Evolutionary conservation across 2,113 vertebrate species (phyloP), one percentile per base, ranked within the genome.

Genomic region (Chloropsis cyanopogon): DNA sequence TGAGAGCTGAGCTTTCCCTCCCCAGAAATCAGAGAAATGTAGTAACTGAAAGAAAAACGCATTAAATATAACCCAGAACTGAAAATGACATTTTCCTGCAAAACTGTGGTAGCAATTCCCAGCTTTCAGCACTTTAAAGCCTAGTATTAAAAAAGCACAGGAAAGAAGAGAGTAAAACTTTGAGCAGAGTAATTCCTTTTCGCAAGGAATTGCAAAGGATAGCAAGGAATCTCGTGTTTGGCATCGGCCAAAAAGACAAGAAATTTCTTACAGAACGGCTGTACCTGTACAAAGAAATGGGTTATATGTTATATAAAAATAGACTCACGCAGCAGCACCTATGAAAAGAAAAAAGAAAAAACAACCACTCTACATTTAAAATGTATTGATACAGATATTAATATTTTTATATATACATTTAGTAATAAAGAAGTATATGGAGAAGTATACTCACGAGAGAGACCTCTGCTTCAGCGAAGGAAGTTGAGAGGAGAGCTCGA

Each of bases 231-330:
- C 52, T 31, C 39, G 7, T 14, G 3, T 23, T 56, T 35, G 41
- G 0, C 0, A 8, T 54, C 14, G 21, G 4, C 54, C 60, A 44
- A 14, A 37, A 68, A 75, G 49, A 7, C 16, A 24, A 66, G 5
- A 79, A 69, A 23, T 19, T 33, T 16, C 33, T 37, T 42, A 21
- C 10, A 29, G 21, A 22, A 39, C 1, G 2, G 49, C n/a, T 20
- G 10, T 25, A 10, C 6, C 1, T 17, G 1, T 4, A 22, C 22
- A 9, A 0, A 65, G 56, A 41, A 3, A 11, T 3, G 1, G 1
- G 8, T 18, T 47, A n/a, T 12, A 1, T 3, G 9, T 11, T 14
- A 14, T 2, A n/a, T 3, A 42, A 20, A 35, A 21, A 11, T 2
- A 5, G 25, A n/a, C 2, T 1, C 26, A 23, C 26, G 26, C 1